Percentiles rank a stretch among this genome's conserved stretches.
phyloP scores from a whole-genome alignment of 2,797 vertebrate genomes.

The Holocentrus rufus region DNA sequence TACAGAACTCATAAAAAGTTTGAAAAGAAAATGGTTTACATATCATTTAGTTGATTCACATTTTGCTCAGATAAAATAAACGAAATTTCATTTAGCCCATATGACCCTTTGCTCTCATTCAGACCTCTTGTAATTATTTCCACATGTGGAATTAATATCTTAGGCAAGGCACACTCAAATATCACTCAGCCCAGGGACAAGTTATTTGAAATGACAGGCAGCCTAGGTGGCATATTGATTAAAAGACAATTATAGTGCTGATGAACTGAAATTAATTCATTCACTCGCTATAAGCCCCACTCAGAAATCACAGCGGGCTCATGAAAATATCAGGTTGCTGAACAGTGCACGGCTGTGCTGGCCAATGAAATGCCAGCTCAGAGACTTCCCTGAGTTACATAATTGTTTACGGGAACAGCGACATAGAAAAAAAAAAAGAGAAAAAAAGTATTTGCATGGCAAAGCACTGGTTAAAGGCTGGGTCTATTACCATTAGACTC shows the following conservation, averaged over 20 bases:
- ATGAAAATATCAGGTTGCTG: neutral
- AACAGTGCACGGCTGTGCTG: neutral
- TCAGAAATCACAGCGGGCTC: neutral
- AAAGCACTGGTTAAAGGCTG: neutral
- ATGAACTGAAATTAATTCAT: conserved; percentile 17
- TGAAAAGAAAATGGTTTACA: conserved; percentile 56
- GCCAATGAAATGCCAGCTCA: neutral
- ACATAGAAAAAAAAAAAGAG: neutral
- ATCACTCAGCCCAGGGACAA: neutral
- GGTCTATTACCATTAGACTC: neutral
- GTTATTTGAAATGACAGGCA: conserved; percentile 13
- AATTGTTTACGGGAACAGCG: neutral
- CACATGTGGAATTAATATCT: conserved; percentile 27
- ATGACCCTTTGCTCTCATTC: conserved; percentile 20
- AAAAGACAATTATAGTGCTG: neutral
- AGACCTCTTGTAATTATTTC: conserved; percentile 17
- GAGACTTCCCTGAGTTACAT: neutral
- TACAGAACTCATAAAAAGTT: conserved; percentile 48
- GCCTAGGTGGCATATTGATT: neutral
- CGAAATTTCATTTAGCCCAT: conserved; percentile 19
- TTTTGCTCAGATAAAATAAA: conserved; percentile 53
- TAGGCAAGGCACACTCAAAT: conserved; percentile 6
- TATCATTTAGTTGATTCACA: conserved; percentile 56
- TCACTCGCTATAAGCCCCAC: conserved; percentile 5
- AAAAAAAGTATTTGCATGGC: neutral